Percentiles rank a stretch among this genome's conserved stretches.
Evolutionary conservation across 2,113 vertebrate species (phyloP).

Genomic region (Hucho hucho): DNA sequence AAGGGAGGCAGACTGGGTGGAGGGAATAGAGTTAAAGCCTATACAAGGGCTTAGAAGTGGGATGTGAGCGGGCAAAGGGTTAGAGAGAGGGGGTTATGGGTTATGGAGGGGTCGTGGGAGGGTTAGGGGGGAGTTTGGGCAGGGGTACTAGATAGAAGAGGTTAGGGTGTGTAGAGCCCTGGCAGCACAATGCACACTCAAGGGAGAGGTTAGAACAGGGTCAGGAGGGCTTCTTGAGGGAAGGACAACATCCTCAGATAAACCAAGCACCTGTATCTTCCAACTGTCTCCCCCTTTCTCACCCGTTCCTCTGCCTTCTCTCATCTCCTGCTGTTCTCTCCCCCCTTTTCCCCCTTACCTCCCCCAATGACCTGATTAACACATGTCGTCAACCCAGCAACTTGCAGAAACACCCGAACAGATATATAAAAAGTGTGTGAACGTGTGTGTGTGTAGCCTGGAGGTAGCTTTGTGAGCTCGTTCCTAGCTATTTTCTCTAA

Average conservation of each 20-base stretch:
- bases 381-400: neutral
- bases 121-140: neutral
- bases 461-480: conserved; percentile 1
- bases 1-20: neutral
- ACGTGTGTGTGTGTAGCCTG: conserved; percentile 6
- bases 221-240: neutral
- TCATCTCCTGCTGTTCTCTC: neutral
- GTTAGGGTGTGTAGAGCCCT: neutral
- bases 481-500: conserved; percentile 21
- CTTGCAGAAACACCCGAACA: too few relatives aligned
- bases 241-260: neutral
- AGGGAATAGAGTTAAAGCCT: neutral
- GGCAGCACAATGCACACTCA: neutral
- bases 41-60: neutral
- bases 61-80: neutral
- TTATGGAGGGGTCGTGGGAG: neutral
- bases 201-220: neutral
- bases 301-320: neutral
- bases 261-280: neutral
- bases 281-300: neutral
- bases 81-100: neutral
- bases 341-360: neutral
- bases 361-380: neutral
- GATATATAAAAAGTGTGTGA: too few relatives aligned
- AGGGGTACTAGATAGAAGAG: neutral